phyloP scores from a whole-genome alignment of 2,888 invertebrate species.

The Andricus quercusramuli region DNA sequence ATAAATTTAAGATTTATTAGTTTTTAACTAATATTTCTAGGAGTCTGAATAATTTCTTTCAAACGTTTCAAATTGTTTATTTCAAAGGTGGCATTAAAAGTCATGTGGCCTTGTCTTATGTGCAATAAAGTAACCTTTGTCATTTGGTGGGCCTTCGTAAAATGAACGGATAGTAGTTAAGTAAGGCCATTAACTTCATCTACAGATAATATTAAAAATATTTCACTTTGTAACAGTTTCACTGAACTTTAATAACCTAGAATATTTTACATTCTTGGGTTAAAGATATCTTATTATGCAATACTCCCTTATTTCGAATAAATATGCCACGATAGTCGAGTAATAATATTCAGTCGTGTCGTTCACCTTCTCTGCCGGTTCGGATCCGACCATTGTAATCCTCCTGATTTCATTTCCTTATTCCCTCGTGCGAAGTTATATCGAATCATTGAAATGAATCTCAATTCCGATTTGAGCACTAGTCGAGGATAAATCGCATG shows the following conservation, averaged over 20 bases:
- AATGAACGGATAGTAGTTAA: no score
- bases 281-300: neutral
- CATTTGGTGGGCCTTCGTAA: no score
- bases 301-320: constrained; percentile 4
- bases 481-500: constrained; percentile 5
- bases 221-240: neutral
- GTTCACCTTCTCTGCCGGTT: constrained; percentile 18
- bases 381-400: constrained; percentile 30
- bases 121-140: no score
- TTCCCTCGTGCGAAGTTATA: constrained; percentile 32
- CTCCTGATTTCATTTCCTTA: constrained; percentile 29
- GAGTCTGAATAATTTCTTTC: no score
- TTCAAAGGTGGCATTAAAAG: no score
- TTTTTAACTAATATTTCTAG: no score
- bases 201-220: neutral
- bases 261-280: neutral
- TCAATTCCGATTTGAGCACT: constrained; percentile 19
- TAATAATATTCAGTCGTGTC: neutral
- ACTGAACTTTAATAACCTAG: neutral
- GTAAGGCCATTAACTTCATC: neutral
- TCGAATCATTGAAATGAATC: constrained; percentile 28
- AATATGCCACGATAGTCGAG: neutral
- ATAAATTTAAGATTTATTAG: no score
- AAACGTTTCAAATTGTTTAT: no score
- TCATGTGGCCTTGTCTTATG: no score